A percentile compares a stretch with the other conserved stretches of the same genome.
phyloP scores from a whole-genome alignment of 1,140 invertebrate species.

The Achroia grisella region DNA sequence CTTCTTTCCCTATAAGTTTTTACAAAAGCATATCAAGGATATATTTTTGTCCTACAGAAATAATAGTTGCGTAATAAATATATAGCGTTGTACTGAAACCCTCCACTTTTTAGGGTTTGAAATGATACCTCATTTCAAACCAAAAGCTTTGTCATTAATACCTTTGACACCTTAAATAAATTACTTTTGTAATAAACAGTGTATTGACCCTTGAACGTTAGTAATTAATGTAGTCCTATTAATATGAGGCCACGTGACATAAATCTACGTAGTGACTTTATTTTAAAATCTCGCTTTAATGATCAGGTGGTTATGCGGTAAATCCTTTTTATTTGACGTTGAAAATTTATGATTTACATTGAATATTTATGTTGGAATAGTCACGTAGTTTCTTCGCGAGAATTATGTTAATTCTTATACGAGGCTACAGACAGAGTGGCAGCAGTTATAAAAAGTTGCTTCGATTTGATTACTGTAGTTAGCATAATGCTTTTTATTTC shows the following conservation, averaged over 20 bases:
- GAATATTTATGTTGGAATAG: constrained; percentile 31
- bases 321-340: constrained; percentile 39
- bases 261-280: constrained; percentile 38
- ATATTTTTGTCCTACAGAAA: too few species aligned
- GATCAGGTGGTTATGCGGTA: constrained; percentile 34
- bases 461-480: neutral
- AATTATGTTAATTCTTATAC: constrained; percentile 44
- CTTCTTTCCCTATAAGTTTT: too few species aligned
- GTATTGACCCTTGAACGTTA: constrained; percentile 40
- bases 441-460: constrained; percentile 20
- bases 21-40: too few species aligned
- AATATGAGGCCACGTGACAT: constrained; percentile 30
- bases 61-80: too few species aligned
- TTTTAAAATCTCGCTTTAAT: constrained; percentile 25
- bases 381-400: constrained; percentile 38
- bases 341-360: constrained; percentile 43
- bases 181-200: constrained; percentile 38
- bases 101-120: too few species aligned
- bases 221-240: constrained; percentile 53
- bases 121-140: too few species aligned
- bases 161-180: neutral
- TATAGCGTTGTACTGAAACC: too few species aligned
- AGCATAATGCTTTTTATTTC: neutral
- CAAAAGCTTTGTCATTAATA: neutral
- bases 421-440: constrained; percentile 56